These are phyloP conservation scores for Psylliodes chrysocephalus DNA, from an alignment of 2,888 invertebrate species.

Conservation along the genomic window DNA sequence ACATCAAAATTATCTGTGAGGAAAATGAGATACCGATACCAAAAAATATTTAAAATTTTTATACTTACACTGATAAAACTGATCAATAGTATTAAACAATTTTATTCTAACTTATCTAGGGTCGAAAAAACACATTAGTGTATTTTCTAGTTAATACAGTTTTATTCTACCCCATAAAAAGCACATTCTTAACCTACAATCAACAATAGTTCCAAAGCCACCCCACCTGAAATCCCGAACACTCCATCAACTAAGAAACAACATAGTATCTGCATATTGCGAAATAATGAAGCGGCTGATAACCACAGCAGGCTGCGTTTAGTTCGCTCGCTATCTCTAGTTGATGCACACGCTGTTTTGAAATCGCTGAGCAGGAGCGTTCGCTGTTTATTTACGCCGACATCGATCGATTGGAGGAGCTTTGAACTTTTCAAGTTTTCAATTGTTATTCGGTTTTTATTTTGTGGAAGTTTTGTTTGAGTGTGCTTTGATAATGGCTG, in stretches of 20 bases:
- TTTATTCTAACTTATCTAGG: too few relatives aligned
- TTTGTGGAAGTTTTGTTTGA: neutral
- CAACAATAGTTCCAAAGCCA: conserved; percentile 4
- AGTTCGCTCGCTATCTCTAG: conserved; percentile 61
- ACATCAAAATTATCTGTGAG: too few relatives aligned
- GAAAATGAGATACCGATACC: too few relatives aligned
- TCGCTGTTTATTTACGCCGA: conserved; percentile 15
- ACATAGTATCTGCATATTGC: conserved; percentile 54
- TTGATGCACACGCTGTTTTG: conserved; percentile 61
- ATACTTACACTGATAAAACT: too few relatives aligned
- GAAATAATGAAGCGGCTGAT: conserved; percentile 58
- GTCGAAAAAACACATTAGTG: too few relatives aligned
- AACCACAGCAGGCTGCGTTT: conserved; percentile 54
- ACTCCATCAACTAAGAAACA: conserved; percentile 38
- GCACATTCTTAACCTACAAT: too few relatives aligned
- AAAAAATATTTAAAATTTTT: too few relatives aligned
- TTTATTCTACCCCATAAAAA: too few relatives aligned
- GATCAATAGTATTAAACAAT: too few relatives aligned
- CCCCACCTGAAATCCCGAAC: conserved; percentile 37
- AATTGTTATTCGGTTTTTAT: neutral
- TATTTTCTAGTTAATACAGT: too few relatives aligned
- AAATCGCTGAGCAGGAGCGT: conserved; percentile 33
- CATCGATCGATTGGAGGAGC: neutral
- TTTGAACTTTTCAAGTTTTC: neutral
- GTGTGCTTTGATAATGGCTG: neutral